These are phyloP conservation scores for Caradrina kadenii DNA, from an alignment of 2,888 invertebrate genomes.

Conservation along the genomic window DNA sequence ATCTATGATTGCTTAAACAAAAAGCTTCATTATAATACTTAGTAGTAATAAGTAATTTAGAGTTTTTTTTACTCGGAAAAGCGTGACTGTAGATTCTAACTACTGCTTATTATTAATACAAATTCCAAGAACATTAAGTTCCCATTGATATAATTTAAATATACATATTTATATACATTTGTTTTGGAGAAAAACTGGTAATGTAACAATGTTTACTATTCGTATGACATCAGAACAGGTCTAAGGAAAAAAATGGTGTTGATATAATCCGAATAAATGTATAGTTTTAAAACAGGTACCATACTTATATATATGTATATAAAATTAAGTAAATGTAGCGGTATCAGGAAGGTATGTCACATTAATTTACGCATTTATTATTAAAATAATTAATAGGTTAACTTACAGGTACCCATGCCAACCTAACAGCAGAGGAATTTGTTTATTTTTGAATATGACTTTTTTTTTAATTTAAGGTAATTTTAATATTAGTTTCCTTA, in stretches of 20 bases:
- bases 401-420: not conserved
- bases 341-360: slow-evolving; percentile 9
- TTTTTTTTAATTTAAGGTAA: no score
- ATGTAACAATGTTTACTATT: slow-evolving; percentile 31
- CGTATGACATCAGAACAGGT: slow-evolving; percentile 34
- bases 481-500: no score
- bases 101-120: not conserved
- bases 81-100: not conserved
- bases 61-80: not conserved
- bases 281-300: slow-evolving; percentile 16
- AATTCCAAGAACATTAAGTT: not conserved
- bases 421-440: not conserved
- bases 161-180: slow-evolving; percentile 11
- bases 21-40: no score
- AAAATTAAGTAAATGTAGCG: slow-evolving; percentile 21
- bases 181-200: slow-evolving; percentile 32
- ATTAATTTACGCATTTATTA: slow-evolving; percentile 14
- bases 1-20: no score
- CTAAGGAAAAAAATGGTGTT: not conserved
- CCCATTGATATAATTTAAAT: slow-evolving; percentile 16
- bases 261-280: slow-evolving; percentile 10
- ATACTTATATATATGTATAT: no score
- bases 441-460: no score
- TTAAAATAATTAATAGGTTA: slow-evolving; percentile 8
- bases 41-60: no score